Evolutionary conservation across 1,140 invertebrate genomes (phyloP), one percentile per base, ranked within the genome.

Genomic region (Magallana angulata): DNA sequence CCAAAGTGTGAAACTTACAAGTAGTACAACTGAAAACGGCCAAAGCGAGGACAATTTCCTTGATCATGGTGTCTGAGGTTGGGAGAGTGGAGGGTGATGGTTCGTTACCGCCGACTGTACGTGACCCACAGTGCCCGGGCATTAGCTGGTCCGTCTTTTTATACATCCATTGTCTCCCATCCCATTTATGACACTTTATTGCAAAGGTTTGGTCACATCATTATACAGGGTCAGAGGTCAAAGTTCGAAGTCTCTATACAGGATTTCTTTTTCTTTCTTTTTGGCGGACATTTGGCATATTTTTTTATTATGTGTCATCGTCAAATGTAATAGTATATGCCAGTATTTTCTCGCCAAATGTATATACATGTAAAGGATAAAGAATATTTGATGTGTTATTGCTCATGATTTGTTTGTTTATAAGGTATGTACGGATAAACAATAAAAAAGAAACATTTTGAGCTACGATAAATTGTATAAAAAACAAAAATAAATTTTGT

Each of bases 71-170:
- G 30, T 36, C 82, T n/a, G 24, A 7, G 30, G 57, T 60, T 16
- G n/a, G 56, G 12, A 18, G 36, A 16, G 81, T 12, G 56, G 57
- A 82, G 30, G 82, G 24, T 48, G 16, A 57, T 18, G 56, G 82
- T 84, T 59, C 56, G 56, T 62, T 62, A 59, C 56, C 82, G 56
- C 56, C 60, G 56, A 36, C 82, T 59, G 57, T 48, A 84, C 14
- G 18, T 84, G 82, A 62, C 82, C 82, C 82, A 84, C 82, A 84
- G 82, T 84, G 82, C n/a, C 57, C 9, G 58, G 58, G 16, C 18
- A 84, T 58, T 57, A 58, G 57, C n/a, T 57, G n/a, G 16, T 36
- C 48, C 12, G 57, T 36, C 48, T 58, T 82, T 82, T 57, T 82
- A 82, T 82, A 82, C 81, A 58, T 24, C 81, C 48, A 24, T n/a